phyloP scores from a whole-genome alignment of 2,888 invertebrate genomes.

The Phlogophora meticulosa region DNA sequence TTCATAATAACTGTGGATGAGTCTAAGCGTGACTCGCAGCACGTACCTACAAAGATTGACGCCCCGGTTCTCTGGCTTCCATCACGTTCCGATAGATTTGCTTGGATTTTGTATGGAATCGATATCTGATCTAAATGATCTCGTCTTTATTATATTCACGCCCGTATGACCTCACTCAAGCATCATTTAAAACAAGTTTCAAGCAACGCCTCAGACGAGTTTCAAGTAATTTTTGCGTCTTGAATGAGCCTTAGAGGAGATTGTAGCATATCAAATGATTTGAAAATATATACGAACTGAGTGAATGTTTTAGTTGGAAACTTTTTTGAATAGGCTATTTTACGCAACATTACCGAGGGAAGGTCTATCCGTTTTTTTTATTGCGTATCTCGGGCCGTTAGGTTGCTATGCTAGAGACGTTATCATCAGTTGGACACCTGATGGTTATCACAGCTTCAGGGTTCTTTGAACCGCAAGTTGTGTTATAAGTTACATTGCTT shows the following conservation, averaged over 20 bases:
- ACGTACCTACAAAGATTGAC: constrained; percentile 63
- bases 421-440: constrained; percentile 52
- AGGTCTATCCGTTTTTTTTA: constrained; percentile 43
- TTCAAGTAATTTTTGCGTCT: no score
- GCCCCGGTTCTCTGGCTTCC: constrained; percentile 42
- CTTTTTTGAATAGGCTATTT: constrained; percentile 59
- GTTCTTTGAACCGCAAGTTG: constrained; percentile 14
- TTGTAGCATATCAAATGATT: constrained; percentile 60
- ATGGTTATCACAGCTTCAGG: constrained; percentile 22
- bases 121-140: constrained; percentile 56
- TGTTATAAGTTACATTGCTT: constrained; percentile 7
- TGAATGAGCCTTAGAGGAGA: constrained; percentile 18
- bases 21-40: constrained; percentile 59
- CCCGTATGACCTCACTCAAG: no score
- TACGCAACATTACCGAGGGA: constrained; percentile 53
- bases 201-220: no score
- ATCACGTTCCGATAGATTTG: constrained; percentile 65
- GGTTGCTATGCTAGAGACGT: constrained; percentile 35
- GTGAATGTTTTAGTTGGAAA: constrained; percentile 54
- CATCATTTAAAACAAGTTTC: no score
- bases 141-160: constrained; percentile 40
- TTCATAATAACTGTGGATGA: constrained; percentile 73
- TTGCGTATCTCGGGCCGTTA: constrained; percentile 45
- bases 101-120: constrained; percentile 56
- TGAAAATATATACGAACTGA: constrained; percentile 25